These are phyloP conservation scores for Agrypnus murinus DNA, from an alignment of 2,888 invertebrate genomes.

Conservation along the genomic window DNA sequence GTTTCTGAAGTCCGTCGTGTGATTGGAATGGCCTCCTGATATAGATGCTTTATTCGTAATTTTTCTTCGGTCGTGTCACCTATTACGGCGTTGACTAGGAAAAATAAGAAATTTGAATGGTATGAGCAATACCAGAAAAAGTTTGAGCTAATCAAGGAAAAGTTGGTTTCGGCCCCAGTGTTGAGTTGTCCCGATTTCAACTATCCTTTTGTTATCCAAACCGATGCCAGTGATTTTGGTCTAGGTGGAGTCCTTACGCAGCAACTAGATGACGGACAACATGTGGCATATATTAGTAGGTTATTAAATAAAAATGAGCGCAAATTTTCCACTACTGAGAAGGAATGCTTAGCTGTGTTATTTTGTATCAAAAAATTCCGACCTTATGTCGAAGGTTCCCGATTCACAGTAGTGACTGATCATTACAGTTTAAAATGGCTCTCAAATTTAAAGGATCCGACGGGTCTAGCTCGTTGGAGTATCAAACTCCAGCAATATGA, in stretches of 20 bases:
- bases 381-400: too few species aligned
- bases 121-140: conserved; percentile 51
- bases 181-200: conserved; percentile 57
- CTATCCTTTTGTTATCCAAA: too few species aligned
- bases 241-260: too few species aligned
- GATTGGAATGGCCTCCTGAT: conserved; percentile 60
- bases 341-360: conserved; percentile 42
- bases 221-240: too few species aligned
- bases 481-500: too few species aligned
- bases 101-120: conserved; percentile 54
- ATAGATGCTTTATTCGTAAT: conserved; percentile 57
- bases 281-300: too few species aligned
- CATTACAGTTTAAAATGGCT: conserved; percentile 52
- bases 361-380: conserved; percentile 40
- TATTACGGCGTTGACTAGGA: conserved; percentile 53
- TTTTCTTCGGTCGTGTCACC: conserved; percentile 57
- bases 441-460: conserved; percentile 41
- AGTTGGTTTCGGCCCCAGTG: too few species aligned
- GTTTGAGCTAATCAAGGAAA: too few species aligned
- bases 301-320: too few species aligned
- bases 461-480: conserved; percentile 55
- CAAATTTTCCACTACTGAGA: too few species aligned
- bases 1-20: too few species aligned
- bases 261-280: conserved; percentile 35
- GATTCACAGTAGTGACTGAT: too few species aligned